Evolutionary conservation across 2,888 invertebrate genomes (phyloP).

Genomic region (Meteorus colon): DNA sequence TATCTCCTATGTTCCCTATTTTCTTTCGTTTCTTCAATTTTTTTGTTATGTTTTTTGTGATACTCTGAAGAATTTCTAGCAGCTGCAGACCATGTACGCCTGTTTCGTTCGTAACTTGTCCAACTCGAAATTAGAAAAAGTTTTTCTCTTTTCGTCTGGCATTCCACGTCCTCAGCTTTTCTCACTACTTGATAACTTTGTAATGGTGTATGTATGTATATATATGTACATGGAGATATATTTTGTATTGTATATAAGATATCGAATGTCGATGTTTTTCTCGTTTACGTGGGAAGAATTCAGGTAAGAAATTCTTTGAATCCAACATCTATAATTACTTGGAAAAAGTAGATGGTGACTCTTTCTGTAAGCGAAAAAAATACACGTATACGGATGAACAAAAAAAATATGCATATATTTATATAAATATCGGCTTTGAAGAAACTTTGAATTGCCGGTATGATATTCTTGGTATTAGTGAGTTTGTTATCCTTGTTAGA

Average conservation of each 20-base stretch:
- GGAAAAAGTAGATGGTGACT: neutral
- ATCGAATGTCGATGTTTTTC: constrained; percentile 31
- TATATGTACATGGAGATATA: constrained; percentile 24
- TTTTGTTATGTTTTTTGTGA: constrained; percentile 1
- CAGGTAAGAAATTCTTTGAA: neutral
- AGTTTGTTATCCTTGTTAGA: neutral
- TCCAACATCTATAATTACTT: constrained; percentile 22
- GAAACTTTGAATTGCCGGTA: neutral
- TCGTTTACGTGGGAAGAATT: constrained; percentile 22
- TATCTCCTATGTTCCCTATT: neutral
- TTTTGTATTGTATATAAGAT: constrained; percentile 14
- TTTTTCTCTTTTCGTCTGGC: constrained; percentile 34
- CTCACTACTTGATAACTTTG: constrained; percentile 30
- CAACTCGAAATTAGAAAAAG: constrained; percentile 44
- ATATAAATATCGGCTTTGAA: neutral
- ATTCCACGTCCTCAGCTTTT: constrained; percentile 28
- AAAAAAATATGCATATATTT: neutral
- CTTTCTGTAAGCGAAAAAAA: neutral
- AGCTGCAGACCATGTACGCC: constrained; percentile 27
- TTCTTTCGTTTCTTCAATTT: neutral
- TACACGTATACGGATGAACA: neutral
- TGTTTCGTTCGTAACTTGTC: constrained; percentile 36
- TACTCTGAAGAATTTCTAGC: constrained; percentile 27
- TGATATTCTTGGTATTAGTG: neutral
- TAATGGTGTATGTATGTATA: constrained; percentile 13